Conservation (phyloP, 2,113 vertebrate species). For the Pyxicephalus adspersus region DNA sequence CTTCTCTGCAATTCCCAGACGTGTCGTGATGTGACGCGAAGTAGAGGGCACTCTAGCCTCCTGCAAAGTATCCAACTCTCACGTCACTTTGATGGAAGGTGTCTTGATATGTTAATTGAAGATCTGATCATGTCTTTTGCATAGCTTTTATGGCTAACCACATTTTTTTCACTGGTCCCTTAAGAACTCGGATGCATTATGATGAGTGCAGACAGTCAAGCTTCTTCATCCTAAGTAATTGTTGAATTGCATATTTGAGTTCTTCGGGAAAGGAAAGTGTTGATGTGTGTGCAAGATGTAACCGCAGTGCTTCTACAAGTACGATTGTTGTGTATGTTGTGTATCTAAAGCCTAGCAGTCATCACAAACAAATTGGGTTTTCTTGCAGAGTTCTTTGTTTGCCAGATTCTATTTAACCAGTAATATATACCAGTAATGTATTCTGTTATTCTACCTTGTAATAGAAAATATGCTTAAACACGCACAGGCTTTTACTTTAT, state of each 20-base stretch:
- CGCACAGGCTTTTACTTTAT: too few relatives aligned
- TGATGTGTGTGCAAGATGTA: neutral
- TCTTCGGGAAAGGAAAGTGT: neutral
- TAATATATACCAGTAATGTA: too few relatives aligned
- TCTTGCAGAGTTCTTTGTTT: neutral
- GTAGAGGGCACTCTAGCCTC: slow-evolving; percentile 12
- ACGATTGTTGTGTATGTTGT: neutral
- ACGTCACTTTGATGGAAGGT: slow-evolving; percentile 30
- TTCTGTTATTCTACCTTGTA: too few relatives aligned
- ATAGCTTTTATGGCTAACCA: slow-evolving; percentile 28
- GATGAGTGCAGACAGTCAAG: neutral
- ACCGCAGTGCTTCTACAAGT: neutral
- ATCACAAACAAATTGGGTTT: neutral
- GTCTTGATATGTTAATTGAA: slow-evolving; percentile 41
- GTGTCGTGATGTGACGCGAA: slow-evolving; percentile 3
- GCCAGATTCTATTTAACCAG: neutral
- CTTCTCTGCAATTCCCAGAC: slow-evolving; percentile 7
- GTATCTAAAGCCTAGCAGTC: neutral
- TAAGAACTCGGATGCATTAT: slow-evolving; percentile 8
- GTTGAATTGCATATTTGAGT: slow-evolving; percentile 12
- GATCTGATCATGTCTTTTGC: slow-evolving; percentile 25
- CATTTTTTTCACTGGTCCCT: slow-evolving; percentile 26
- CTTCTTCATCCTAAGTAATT: slow-evolving; percentile 15
- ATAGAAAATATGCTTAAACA: too few relatives aligned
- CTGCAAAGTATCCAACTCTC: slow-evolving; percentile 38